Evolutionary conservation across 2,888 invertebrate genomes (phyloP).

Genomic region (Eristalis arbustorum): DNA sequence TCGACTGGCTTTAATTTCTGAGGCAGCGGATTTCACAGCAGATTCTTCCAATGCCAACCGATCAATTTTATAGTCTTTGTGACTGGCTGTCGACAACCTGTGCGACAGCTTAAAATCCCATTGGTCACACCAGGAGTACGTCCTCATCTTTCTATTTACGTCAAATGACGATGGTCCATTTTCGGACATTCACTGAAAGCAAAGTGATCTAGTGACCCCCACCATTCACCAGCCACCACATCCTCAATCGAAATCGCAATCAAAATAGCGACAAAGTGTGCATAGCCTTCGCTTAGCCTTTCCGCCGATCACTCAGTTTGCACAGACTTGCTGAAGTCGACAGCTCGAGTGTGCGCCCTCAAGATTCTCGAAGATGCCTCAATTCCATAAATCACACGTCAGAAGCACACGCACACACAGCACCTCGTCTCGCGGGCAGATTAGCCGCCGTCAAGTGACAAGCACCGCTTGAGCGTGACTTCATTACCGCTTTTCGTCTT

Average conservation of each 20-base stretch:
- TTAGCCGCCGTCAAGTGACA: not conserved
- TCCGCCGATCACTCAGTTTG: not conserved
- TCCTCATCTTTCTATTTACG: too few relatives aligned
- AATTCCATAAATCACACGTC: not conserved
- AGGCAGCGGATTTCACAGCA: too few relatives aligned
- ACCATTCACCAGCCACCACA: not conserved
- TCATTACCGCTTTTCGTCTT: not conserved
- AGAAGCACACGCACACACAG: not conserved
- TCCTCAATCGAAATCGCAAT: not conserved
- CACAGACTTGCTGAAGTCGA: not conserved
- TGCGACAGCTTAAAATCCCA: too few relatives aligned
- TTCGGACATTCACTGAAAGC: too few relatives aligned
- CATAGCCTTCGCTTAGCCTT: not conserved
- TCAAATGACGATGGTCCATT: too few relatives aligned
- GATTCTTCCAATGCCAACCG: too few relatives aligned
- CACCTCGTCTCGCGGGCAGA: not conserved
- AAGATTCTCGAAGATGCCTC: not conserved
- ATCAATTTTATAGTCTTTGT: too few relatives aligned
- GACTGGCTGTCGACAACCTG: too few relatives aligned
- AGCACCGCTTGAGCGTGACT: not conserved
- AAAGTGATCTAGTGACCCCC: not conserved
- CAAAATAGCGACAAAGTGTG: not conserved
- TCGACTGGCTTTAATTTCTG: too few relatives aligned
- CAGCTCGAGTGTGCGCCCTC: not conserved
- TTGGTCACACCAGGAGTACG: too few relatives aligned